Base-by-base conservation (phyloP, 2,888 invertebrate genomes). In the Parthenolecanium corni region DNA sequence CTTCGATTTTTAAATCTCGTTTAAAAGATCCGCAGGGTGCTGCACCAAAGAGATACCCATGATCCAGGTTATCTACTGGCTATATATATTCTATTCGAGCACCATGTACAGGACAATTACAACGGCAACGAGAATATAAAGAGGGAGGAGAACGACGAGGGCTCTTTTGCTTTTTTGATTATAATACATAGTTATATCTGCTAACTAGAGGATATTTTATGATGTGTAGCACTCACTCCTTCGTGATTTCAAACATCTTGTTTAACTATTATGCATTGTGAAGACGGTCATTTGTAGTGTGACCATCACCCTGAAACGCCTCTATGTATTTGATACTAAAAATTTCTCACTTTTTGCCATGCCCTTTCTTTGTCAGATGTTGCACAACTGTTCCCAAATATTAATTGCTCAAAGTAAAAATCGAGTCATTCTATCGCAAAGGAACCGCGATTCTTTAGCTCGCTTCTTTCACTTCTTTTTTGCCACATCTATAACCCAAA, bases 191-290 rank as follows among this genome's bases (percentile, higher is more conserved):
- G 20, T 11, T 18, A 46, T 11, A 3, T 36, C 61, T 61, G 49
- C 61, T 61, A 61, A 61, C 61, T 61, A 61, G 49, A 61, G 18
- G 24, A 51, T 46, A 61, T 51, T 61, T 25, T 61, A 61, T 61
- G 49, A 14, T 21, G 20, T 23, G 49, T 49, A 21, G 21, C n/a
- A 4, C 18, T 42, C 18, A 18, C 16, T 42, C 18, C 44, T 14
- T 21, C 14, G 14, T 46, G 21, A 21, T 14, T 20, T 14, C 11
- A 23, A 49, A 49, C 49, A 49, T 49, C 49, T 49, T 49, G 18
- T 49, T 49, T 49, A 49, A 49, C 49, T 18, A 49, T 49, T n/a
- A 31, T 9, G 31, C 31, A 49, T 49, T 49, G 49, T 49, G 49
- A 49, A 49, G 49, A 49, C 21, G 49, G 49, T 49, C 49, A 49